Conservation (phyloP, 2,113 vertebrate genomes). For the Perognathus longimembris region DNA sequence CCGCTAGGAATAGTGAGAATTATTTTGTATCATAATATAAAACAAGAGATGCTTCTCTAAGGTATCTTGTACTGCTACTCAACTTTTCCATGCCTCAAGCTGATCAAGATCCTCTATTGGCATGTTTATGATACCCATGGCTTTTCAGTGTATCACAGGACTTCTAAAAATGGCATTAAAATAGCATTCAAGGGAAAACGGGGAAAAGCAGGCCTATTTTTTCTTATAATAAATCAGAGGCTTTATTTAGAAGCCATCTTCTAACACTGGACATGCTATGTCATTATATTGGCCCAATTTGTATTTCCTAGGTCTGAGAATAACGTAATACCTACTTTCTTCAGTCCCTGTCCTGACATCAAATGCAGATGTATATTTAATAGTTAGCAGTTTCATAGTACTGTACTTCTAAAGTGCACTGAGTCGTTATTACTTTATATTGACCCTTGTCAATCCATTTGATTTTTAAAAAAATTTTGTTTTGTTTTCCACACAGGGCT, state of each 20-base stretch:
- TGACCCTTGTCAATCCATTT: too few species aligned
- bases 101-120: background rate
- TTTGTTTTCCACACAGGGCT: background rate
- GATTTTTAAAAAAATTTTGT: too few species aligned
- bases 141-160: background rate
- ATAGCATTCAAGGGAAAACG: background rate
- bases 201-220: background rate
- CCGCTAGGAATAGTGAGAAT: background rate
- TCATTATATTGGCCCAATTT: background rate
- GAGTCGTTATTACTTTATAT: background rate
- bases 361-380: background rate
- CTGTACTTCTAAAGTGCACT: background rate
- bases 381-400: background rate
- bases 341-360: background rate
- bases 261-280: background rate
- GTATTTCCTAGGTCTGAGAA: background rate
- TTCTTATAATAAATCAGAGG: constrained; percentile 2
- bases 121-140: background rate
- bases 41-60: background rate
- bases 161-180: background rate
- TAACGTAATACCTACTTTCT: background rate
- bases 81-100: background rate
- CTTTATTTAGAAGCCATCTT: background rate
- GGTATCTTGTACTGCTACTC: background rate
- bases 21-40: background rate